These are phyloP conservation scores for Smutsia temminckii DNA, from an alignment of 2,797 vertebrate species.

Conservation along the genomic window DNA sequence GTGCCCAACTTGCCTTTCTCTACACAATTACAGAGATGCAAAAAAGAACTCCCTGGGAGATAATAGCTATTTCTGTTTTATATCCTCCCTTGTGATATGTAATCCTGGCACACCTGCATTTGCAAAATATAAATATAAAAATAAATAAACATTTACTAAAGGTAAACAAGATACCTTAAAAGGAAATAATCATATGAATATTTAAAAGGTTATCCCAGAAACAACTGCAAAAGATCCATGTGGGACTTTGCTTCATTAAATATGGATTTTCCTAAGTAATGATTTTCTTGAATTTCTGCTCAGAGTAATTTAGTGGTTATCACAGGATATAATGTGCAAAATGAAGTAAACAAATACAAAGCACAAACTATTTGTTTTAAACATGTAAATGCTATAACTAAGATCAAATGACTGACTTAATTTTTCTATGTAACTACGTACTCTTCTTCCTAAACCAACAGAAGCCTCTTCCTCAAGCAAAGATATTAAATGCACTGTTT, in stretches of 20 bases:
- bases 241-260: slow-evolving; percentile 23
- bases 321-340: background rate
- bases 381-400: slow-evolving; percentile 19
- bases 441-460: background rate
- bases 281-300: background rate
- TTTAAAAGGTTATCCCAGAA: background rate
- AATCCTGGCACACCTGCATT: background rate
- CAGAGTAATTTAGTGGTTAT: slow-evolving; percentile 21
- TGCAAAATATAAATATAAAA: slow-evolving; percentile 23
- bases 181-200: background rate
- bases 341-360: slow-evolving; percentile 19
- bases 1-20: background rate
- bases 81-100: background rate
- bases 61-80: background rate
- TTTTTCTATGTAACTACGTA: slow-evolving; percentile 15
- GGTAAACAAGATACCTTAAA: background rate
- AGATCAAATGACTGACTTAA: background rate
- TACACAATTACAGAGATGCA: background rate
- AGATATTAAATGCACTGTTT: slow-evolving; percentile 17
- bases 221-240: background rate
- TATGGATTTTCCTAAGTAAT: background rate
- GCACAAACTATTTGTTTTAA: slow-evolving; percentile 9
- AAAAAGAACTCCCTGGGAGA: background rate
- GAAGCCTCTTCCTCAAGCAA: background rate
- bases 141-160: background rate